A percentile compares a stretch with the other conserved stretches of the same genome.
phyloP scores from a whole-genome alignment of 2,888 invertebrate species.

The Linnaemya tessellans region DNA sequence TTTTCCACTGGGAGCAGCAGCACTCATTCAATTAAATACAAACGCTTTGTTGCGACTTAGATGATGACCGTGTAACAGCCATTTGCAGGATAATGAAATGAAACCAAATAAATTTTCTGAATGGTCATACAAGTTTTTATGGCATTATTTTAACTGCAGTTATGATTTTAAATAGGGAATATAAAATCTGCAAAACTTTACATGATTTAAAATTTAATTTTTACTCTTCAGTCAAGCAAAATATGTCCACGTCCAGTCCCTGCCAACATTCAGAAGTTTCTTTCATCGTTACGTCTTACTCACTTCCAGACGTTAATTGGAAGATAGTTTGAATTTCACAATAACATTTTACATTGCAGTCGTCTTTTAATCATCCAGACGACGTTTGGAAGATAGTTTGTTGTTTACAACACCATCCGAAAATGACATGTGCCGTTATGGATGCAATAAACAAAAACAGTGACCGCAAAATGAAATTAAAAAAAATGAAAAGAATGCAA shows the following conservation, averaged over 20 bases:
- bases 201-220: not conserved
- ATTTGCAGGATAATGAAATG: not conserved
- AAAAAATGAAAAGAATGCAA: too few species aligned
- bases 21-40: constrained; percentile 58
- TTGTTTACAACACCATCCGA: too few species aligned
- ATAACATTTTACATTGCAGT: too few species aligned
- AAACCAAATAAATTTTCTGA: not conserved
- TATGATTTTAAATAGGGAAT: not conserved
- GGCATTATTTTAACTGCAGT: constrained; percentile 8
- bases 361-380: too few species aligned
- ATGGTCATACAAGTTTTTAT: not conserved
- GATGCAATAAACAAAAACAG: too few species aligned
- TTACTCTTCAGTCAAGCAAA: not conserved
- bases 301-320: too few species aligned
- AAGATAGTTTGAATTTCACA: too few species aligned
- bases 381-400: too few species aligned
- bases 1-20: constrained; percentile 18
- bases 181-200: not conserved
- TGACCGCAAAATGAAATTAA: too few species aligned
- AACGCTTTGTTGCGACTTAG: constrained; percentile 30
- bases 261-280: too few species aligned
- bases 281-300: too few species aligned
- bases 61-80: constrained; percentile 31
- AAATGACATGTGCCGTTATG: too few species aligned
- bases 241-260: not conserved